phyloP scores from a whole-genome alignment of 2,113 vertebrate genomes.

The Sterrhoptilus dennistouni region DNA sequence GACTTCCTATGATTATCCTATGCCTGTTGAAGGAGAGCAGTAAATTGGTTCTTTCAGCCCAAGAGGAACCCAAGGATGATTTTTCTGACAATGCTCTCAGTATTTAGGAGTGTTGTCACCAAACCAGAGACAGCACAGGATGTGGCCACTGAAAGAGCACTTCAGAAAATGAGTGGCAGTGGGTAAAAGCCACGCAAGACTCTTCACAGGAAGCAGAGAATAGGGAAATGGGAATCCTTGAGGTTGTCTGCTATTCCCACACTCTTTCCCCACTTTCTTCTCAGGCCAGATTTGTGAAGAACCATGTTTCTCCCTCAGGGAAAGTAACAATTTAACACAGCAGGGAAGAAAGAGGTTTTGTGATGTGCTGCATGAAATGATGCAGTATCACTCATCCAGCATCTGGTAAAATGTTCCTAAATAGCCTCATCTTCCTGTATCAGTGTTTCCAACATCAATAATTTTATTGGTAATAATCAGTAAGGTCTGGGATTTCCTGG shows the following conservation, averaged over 20 bases:
- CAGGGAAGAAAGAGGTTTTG: constrained; percentile 11
- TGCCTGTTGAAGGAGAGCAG: background rate
- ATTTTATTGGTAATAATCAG: constrained; percentile 25
- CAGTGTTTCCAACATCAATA: constrained; percentile 35
- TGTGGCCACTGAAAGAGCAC: background rate
- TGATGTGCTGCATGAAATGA: background rate
- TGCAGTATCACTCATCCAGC: background rate
- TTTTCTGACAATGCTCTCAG: constrained; percentile 31
- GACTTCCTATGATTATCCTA: background rate
- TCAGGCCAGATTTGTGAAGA: background rate
- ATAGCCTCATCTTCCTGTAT: background rate
- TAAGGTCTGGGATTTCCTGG: constrained; percentile 4
- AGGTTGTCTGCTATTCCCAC: constrained; percentile 3
- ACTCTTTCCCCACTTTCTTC: background rate
- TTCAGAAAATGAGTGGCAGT: background rate
- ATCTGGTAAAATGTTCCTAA: constrained; percentile 8
- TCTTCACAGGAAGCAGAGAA: background rate
- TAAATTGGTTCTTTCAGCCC: constrained; percentile 26
- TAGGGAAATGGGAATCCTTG: background rate
- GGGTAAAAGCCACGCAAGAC: background rate
- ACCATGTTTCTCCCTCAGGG: background rate
- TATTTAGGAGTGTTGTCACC: constrained; percentile 26
- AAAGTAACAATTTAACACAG: constrained; percentile 12
- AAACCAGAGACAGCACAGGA: constrained; percentile 1
- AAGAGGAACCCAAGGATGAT: background rate